Conservation (phyloP, 2,888 invertebrate species). For the Diadegma fenestrale region DNA sequence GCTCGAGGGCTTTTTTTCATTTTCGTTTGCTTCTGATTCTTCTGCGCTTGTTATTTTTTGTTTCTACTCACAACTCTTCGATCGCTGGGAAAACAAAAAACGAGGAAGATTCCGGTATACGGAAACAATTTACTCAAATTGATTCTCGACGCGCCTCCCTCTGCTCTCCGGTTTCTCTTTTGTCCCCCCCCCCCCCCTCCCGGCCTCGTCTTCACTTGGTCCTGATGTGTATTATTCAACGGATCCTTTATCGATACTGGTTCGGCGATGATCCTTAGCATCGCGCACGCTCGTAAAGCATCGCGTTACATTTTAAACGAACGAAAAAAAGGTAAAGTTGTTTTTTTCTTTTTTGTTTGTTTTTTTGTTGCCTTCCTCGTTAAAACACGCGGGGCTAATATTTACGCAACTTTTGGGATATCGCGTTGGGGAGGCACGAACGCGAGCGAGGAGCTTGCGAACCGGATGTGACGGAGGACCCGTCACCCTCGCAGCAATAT, state of each 20-base stretch:
- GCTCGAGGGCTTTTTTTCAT: neutral
- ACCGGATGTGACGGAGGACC: slow-evolving; percentile 2
- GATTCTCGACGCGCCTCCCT: slow-evolving; percentile 34
- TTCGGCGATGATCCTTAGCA: slow-evolving; percentile 22
- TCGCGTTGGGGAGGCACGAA: slow-evolving; percentile 21
- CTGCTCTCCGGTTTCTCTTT: neutral
- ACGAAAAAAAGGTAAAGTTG: slow-evolving; percentile 7
- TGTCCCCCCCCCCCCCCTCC: neutral
- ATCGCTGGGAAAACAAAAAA: slow-evolving; percentile 56
- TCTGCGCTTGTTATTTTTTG: neutral
- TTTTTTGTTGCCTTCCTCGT: neutral
- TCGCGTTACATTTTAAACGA: neutral
- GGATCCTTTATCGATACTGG: slow-evolving; percentile 45
- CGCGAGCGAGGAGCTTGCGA: slow-evolving; percentile 15
- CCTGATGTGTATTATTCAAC: slow-evolving; percentile 56
- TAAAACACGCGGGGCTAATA: slow-evolving; percentile 19
- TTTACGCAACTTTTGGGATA: slow-evolving; percentile 55
- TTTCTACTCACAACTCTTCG: neutral
- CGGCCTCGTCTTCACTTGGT: slow-evolving; percentile 14
- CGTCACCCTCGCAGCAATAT: slow-evolving; percentile 1
- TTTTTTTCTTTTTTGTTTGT: slow-evolving; percentile 7
- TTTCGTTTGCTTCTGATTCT: neutral
- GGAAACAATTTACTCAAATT: slow-evolving; percentile 54
- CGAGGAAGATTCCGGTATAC: slow-evolving; percentile 2
- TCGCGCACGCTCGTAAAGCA: slow-evolving; percentile 6